Evolutionary conservation across 2,113 vertebrate species (phyloP).

Genomic region (Centropristis striata): DNA sequence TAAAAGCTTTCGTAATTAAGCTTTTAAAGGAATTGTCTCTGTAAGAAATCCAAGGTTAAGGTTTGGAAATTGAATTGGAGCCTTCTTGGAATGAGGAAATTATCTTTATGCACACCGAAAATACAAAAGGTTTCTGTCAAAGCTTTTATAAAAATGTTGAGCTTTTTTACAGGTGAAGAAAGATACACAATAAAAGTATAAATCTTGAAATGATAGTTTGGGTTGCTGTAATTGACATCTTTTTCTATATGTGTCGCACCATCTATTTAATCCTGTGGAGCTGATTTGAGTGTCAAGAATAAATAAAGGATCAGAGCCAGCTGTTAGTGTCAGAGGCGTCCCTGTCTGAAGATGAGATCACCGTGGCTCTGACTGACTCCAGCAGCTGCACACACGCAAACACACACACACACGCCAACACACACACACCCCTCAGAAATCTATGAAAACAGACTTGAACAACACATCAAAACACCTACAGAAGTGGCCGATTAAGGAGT

Average conservation of each 20-base stretch:
- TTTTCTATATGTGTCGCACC: not conserved
- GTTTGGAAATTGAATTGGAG: too few species aligned
- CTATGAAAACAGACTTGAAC: not conserved
- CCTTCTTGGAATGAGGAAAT: too few species aligned
- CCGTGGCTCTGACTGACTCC: slow-evolving; percentile 43
- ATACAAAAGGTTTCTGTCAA: too few species aligned
- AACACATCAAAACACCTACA: not conserved
- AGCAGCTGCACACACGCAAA: slow-evolving; percentile 66
- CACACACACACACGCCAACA: slow-evolving; percentile 15
- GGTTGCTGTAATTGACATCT: not conserved
- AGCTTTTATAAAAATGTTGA: too few species aligned
- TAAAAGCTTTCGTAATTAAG: too few species aligned
- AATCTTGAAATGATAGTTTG: not conserved
- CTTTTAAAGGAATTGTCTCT: too few species aligned
- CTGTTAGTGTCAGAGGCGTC: slow-evolving; percentile 59
- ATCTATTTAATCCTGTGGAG: not conserved
- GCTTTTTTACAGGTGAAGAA: too few species aligned
- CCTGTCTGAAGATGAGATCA: slow-evolving; percentile 54
- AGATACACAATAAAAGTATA: too few species aligned
- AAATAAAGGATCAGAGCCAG: slow-evolving; percentile 34
- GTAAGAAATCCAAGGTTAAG: too few species aligned
- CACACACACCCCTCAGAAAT: not conserved
- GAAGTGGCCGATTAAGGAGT: not conserved
- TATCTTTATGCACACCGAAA: too few species aligned
- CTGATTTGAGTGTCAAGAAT: slow-evolving; percentile 23